Base-by-base conservation (phyloP, 2,113 vertebrate genomes). In the Malurus cyaneus region DNA sequence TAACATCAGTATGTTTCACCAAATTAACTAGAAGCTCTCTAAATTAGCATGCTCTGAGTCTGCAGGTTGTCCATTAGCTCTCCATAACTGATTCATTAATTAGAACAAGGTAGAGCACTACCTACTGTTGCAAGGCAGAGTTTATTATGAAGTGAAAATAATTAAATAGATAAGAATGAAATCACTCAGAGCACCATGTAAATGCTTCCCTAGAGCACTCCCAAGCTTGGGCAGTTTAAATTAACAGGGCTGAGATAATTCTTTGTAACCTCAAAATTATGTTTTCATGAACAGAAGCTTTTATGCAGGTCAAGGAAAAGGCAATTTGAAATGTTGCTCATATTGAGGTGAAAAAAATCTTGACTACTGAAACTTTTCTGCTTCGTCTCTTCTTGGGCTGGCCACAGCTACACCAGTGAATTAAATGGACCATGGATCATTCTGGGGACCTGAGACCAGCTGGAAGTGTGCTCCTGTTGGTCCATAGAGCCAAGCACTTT, bases 81-180 rank as follows among this genome's bases (percentile, higher is more conserved):
- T 52, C 62, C 53, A 44, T 67, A 52, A 67, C 88, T 84, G 79
- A 95, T 92, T 94, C 88, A 95, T 96, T 97, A 97, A 97, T 97
- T 94, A 96, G 84, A 88, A 88, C 64, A 95, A 95, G 92, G 86
- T 92, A 92, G 84, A 96, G 32, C 47, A 88, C 79, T 93, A 92
- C 88, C 72, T 94, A 93, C 86, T 92, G 71, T 86, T 94, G 78
- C 47, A 92, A 81, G 84, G 53, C 26, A 91, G 57, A 93, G 69
- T 91, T 92, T 94, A 92, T 95, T 92, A 52, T 88, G 65, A 94
- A 94, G 89, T 56, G 70, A 91, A 93, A 70, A 89, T 95, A 95
- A 97, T 97, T 88, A 90, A 96, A 96, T 21, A 66, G 89, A 57
- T 96, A 95, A 95, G 79, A 91, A 93, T 74, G 72, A 96, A 95